Evolutionary conservation across 2,113 vertebrate species (phyloP), one percentile per base, ranked within the genome.

Genomic region (Oenanthe melanoleuca): DNA sequence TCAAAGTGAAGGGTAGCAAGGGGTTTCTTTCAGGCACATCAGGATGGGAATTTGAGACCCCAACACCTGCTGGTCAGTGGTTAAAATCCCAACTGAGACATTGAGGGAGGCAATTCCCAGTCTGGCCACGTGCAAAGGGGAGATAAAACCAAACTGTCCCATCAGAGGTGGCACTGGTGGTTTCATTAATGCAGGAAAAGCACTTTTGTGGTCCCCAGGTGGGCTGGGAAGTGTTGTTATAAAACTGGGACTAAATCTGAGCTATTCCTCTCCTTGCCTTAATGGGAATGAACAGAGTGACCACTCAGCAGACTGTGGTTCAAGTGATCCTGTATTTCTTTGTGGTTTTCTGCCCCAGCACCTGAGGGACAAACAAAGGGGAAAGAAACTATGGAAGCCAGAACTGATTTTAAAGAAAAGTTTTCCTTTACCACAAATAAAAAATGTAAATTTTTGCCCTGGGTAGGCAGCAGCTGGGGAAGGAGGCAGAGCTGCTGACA

Each of bases 231-330:
- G 80, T 81, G 94, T 57, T 93, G 90, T 93, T 94, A 77, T 94
- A 95, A 97, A 95, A 92, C 64, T 64, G 56, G 80, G 94, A 93
- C 88, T 94, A 78, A 94, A 92, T 93, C 74, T 83, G 93, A 96
- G 82, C 57, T 90, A 85, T 94, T 83, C 88, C 57, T 28, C 90
- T 53, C 82, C 90, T 92, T 26, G 80, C 71, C 78, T 80, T 80
- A 31, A 85, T 4, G 91, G 85, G 84, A 81, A 89, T 80, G 91
- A 86, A 82, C 44, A 81, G 37, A 73, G 37, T 22, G 47, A 45
- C 29, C 14, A 57, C 83, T 16, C 26, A 56, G 65, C 94, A 95
- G 70, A 42, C 61, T 8, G 0, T 18, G 78, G 53, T 6, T 92
- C 70, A n/a, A 95, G 78, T 70, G 93, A 88, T 92, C 55, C 84